Percentiles rank a stretch among this genome's conserved stretches.
phyloP scores from a whole-genome alignment of 2,797 vertebrate species.

The Avahi laniger region DNA sequence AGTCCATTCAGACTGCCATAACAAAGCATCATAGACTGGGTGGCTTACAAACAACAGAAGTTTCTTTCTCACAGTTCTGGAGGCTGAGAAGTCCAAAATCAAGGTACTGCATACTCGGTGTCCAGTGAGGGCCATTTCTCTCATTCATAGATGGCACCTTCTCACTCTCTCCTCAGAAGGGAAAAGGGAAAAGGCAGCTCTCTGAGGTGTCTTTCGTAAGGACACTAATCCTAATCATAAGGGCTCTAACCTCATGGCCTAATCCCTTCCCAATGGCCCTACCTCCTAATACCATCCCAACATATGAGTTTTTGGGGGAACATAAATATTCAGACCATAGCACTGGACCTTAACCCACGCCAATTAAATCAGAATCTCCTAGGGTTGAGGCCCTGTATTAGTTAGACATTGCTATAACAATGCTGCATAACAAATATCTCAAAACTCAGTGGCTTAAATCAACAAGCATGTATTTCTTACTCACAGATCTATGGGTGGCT shows the following conservation, averaged over 20 bases:
- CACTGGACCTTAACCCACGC: not conserved
- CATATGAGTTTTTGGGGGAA: not conserved
- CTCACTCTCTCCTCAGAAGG: not conserved
- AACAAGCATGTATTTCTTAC: not conserved
- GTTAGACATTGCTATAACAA: not conserved
- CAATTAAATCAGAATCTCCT: not conserved
- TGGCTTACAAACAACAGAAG: not conserved
- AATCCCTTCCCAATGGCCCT: not conserved
- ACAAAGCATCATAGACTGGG: not conserved
- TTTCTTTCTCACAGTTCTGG: not conserved
- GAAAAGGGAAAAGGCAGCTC: not conserved
- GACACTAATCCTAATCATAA: not conserved
- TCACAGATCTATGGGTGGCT: not conserved
- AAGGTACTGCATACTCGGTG: not conserved
- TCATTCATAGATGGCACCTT: not conserved
- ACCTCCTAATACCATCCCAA: not conserved
- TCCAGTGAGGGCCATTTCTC: not conserved
- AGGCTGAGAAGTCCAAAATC: not conserved
- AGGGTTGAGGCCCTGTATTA: not conserved
- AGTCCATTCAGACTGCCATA: not conserved
- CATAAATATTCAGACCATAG: not conserved
- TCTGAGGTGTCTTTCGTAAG: not conserved
- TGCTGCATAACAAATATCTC: not conserved
- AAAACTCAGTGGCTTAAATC: not conserved
- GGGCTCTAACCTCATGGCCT: not conserved